These are phyloP conservation scores for Ceramica pisi DNA, from an alignment of 2,888 invertebrate species.

Conservation along the genomic window DNA sequence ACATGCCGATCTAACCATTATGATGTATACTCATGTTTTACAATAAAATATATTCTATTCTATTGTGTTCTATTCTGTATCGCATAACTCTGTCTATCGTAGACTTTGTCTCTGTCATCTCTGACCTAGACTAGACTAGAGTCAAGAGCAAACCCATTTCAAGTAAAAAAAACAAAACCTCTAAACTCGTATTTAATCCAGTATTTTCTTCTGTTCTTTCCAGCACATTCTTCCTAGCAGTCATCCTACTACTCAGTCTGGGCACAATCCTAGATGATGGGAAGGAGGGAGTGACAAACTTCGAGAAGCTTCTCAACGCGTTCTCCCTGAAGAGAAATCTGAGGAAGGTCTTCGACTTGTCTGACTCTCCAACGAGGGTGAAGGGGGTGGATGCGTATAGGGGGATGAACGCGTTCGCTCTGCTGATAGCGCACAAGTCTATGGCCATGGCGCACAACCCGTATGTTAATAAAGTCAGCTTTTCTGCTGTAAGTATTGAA, in stretches of 20 bases:
- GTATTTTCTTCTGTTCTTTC: conserved; percentile 57
- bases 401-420: conserved; percentile 89
- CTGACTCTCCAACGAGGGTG: conserved; percentile 82
- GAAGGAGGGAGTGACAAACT: conserved; percentile 84
- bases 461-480: conserved; percentile 90
- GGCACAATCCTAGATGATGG: conserved; percentile 87
- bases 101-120: no score
- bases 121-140: no score
- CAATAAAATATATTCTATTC: no score
- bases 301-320: conserved; percentile 87
- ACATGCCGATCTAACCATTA: no score
- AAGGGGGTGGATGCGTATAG: conserved; percentile 90
- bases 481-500: conserved; percentile 86
- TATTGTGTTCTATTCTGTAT: no score
- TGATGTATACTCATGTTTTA: no score
- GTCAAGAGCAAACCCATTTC: no score
- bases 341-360: conserved; percentile 83
- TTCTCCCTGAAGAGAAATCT: conserved; percentile 89
- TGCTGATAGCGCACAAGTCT: conserved; percentile 91
- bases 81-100: no score
- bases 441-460: conserved; percentile 91
- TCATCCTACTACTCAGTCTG: conserved; percentile 81
- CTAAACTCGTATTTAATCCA: neutral
- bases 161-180: no score
- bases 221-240: conserved; percentile 87